phyloP scores from a whole-genome alignment of 2,888 invertebrate genomes.

The Arctia plantaginis region DNA sequence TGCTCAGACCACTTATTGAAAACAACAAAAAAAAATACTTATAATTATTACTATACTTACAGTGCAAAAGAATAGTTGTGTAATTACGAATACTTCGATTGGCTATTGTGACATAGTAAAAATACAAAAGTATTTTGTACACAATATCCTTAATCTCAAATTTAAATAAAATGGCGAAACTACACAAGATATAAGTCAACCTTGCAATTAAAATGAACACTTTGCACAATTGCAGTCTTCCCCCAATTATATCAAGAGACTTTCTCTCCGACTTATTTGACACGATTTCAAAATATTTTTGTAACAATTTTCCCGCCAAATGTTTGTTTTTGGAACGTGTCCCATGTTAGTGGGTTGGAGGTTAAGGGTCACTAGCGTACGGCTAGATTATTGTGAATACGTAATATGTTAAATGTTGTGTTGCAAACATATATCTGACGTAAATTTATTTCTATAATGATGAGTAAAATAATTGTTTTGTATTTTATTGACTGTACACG shows the following conservation, averaged over 20 bases:
- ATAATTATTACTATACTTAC: too few species aligned
- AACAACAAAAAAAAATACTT: not conserved
- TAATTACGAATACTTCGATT: not conserved
- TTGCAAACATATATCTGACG: constrained; percentile 41
- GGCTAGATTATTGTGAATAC: constrained; percentile 37
- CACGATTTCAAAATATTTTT: constrained; percentile 71
- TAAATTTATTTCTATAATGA: constrained; percentile 39
- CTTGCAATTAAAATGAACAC: not conserved
- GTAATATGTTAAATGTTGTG: constrained; percentile 49
- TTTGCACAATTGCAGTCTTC: constrained; percentile 1
- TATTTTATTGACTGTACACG: constrained; percentile 11
- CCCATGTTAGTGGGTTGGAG: constrained; percentile 66
- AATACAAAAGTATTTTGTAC: not conserved
- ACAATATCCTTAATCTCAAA: not conserved
- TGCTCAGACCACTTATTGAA: not conserved
- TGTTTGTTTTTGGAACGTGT: constrained; percentile 64
- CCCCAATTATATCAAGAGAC: constrained; percentile 20
- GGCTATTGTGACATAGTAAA: not conserved
- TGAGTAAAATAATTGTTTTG: constrained; percentile 11
- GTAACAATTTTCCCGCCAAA: constrained; percentile 68
- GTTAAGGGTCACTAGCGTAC: constrained; percentile 58
- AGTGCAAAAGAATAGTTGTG: not conserved
- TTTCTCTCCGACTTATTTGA: constrained; percentile 84
- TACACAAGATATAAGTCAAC: not conserved
- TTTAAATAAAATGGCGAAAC: not conserved